Evolutionary conservation across 2,888 invertebrate genomes (phyloP), one percentile per base, ranked within the genome.

Genomic region (Eupithecia inturbata): DNA sequence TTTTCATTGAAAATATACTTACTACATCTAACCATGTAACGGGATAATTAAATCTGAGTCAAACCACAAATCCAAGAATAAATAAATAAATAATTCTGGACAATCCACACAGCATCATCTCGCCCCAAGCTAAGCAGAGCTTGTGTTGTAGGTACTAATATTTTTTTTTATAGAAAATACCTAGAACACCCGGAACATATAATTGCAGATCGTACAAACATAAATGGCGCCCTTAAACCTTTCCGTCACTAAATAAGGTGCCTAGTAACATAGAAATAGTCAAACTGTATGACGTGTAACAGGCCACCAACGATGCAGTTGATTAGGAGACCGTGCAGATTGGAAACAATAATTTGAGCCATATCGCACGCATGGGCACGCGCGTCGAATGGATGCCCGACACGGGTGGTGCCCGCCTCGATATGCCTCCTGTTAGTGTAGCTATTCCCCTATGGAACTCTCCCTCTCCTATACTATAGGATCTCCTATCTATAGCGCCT

Each of bases 331-430:
- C 77, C 78, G 73, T 79, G 77, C 79, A 77, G 78, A 80, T 83
- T 81, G 78, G 77, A 83, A 82, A 80, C 79, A 75, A 72, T 75
- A 72, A 67, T 71, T 77, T 74, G 28, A 72, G 31, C 62, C 53
- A 68, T 60, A 73, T 77, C 45, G 77, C 78, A 80, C 82, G 84
- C 84, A 80, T 81, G 82, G 84, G 79, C 79, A 82, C 80, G 83
- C 82, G 79, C 78, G 79, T 82, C 83, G 77, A 86, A 83, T 82
- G 39, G 19, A 33, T 41, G 78, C 81, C 82, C 75, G 85, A 81
- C 77, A 84, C 85, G 86, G 80, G 79, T 74, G 68, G 70, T 78
- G 81, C 45, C 33, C 45, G 31, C 16, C 31, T 62, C 14, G 22
- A 12, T 26, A 4, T 57, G 26, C 12, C 57, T 57, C 10, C 12